Conservation (phyloP, 2,888 invertebrate genomes). For the Caenorhabditis sinica region DNA sequence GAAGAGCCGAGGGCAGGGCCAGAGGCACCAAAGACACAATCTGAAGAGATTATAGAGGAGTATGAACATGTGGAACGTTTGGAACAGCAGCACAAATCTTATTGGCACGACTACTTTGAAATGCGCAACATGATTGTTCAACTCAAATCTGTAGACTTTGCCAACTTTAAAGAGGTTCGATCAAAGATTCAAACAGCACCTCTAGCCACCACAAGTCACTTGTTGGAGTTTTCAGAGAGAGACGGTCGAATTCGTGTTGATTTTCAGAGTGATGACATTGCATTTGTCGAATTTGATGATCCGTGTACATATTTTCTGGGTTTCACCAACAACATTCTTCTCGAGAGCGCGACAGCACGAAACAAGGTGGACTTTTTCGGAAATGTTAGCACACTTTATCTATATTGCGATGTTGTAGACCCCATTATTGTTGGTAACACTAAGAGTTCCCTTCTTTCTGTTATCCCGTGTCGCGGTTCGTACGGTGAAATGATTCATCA, state of each 20-base stretch:
- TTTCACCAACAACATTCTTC: not conserved
- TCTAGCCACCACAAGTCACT: not conserved
- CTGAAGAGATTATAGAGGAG: too few species aligned
- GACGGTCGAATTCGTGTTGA: not conserved
- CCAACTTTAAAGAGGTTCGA: not conserved
- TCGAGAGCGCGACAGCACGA: not conserved
- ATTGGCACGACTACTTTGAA: too few species aligned
- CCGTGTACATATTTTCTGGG: not conserved
- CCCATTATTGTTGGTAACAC: not conserved
- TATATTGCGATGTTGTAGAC: constrained; percentile 6
- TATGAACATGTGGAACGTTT: too few species aligned
- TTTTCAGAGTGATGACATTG: not conserved
- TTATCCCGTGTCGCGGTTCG: not conserved
- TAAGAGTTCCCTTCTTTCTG: not conserved
- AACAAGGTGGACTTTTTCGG: not conserved
- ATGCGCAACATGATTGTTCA: too few species aligned
- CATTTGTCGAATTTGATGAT: not conserved
- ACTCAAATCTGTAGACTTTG: too few species aligned
- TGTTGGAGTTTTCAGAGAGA: not conserved
- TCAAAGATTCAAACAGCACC: not conserved
- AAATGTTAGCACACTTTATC: not conserved
- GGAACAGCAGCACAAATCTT: too few species aligned
- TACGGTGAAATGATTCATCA: constrained; percentile 15
- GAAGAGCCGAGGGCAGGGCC: too few species aligned
- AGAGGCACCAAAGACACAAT: too few species aligned